Base-by-base conservation (phyloP, 2,888 invertebrate genomes). In the Magallana nippona region DNA sequence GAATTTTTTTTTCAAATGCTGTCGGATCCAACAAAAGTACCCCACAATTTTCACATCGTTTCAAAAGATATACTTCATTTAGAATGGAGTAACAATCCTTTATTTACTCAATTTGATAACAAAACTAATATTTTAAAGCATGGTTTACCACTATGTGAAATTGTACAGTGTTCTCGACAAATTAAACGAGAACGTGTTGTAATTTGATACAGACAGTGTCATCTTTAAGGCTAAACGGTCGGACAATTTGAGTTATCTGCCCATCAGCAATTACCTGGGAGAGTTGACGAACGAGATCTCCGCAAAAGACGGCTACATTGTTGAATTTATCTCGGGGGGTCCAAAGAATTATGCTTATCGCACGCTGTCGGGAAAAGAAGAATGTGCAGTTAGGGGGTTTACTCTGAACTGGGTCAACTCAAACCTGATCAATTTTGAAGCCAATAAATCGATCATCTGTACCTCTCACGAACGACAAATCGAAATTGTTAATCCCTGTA, bases 221-320 rank as follows among this genome's bases (percentile, higher is more conserved):
- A 84, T 86, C 44, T 79, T 79, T 22, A 79, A 80, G 32, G 58
- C 80, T 22, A 22, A 1, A 1, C 8, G 58, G 58, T 80, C 80
- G 1, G 79, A 79, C 79, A 1, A 79, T 22, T 79, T 56, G 57
- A 19, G 57, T 56, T 55, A 79, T 79, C 90, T 91, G 15, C 87
- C 89, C 13, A 85, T 88, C 0, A 93, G 92, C 19, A 88, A 89
- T 82, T 91, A 86, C 83, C 80, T 93, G 17, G 92, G 92, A 0
- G 92, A 94, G 63, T 85, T 94, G 87, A 94, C 92, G 0, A 90
- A 94, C 86, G 94, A 94, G 84, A 71, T 94, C 0, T 32, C 32
- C 89, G 57, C 22, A 89, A 92, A 1, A 27, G 55, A 11, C 27
- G 84, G 17, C 82, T 84, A 60, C 85, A 85, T 11, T 89, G 89